Base-by-base conservation (phyloP, 1,140 invertebrate species). In the Archegozetes longisetosus region DNA sequence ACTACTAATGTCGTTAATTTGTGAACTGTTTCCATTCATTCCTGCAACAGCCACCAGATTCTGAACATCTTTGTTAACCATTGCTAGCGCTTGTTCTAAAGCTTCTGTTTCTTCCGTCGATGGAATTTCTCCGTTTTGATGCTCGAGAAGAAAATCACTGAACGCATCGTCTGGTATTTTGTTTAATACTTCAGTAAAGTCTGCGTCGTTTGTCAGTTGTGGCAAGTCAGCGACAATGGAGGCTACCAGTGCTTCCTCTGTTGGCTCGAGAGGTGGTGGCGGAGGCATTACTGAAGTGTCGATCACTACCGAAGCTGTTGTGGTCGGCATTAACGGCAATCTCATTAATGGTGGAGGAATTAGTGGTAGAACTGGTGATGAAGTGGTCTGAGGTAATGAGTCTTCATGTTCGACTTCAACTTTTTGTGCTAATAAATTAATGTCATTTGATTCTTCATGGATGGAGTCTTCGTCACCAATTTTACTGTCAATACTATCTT, bases 121-220 rank as follows among this genome's bases (percentile, higher is more conserved):
- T 1, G 82, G 79, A 67, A 81, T 78, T 68, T 81, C 32, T n/a
- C 56, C 46, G 52, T 54, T 60, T 29, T 61, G 28, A 60, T 52
- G 77, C 83, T 82, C 80, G 66, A 79, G 80, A 72, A 92, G 90
- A 59, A 92, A 79, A 70, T 92, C 88, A 70, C 84, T 87, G 71
- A 94, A 90, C 67, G 88, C 87, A 40, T 59, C 58, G 64, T 87
- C 83, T 58, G 87, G 86, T 67, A 91, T 82, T 68, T 87, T 86
- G 72, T 85, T 88, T 52, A 91, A 78, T 29, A 91, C 86, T 68
- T 85, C 88, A 55, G 84, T 86, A 69, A 93, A 82, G 68, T 90
- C 84, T 64, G 58, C 58, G 24, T 58, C 55, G 27, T 17, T 23
- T 3, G 47, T 23, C 6, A 59, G 29, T 28, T 47, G 48, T 3